Percentiles rank a stretch among this genome's conserved stretches.
Evolutionary conservation across 2,888 invertebrate genomes (phyloP).

Genomic region (Drosophila diplacantha): DNA sequence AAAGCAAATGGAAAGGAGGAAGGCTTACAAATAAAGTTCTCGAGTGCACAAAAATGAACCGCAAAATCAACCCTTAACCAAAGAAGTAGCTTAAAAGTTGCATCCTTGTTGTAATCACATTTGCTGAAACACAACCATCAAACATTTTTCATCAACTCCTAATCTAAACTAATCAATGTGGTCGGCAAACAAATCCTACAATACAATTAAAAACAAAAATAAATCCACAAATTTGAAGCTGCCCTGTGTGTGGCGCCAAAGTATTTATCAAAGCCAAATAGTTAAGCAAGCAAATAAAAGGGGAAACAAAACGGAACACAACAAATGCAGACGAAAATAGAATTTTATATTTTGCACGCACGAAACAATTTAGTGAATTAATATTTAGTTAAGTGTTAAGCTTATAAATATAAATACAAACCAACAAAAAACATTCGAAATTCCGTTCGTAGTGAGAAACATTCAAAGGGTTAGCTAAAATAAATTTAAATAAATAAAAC

Average conservation of each 20-base stretch:
- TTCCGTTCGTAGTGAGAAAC: slow-evolving; percentile 49
- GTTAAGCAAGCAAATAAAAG: slow-evolving; percentile 61
- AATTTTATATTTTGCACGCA: slow-evolving; percentile 33
- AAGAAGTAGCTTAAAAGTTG: slow-evolving; percentile 65
- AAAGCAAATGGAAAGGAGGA: slow-evolving; percentile 22
- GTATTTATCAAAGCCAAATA: slow-evolving; percentile 74
- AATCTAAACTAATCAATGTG: slow-evolving; percentile 49
- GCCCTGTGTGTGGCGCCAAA: slow-evolving; percentile 60
- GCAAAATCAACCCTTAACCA: slow-evolving; percentile 48
- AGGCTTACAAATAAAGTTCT: slow-evolving; percentile 38
- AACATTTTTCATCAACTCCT: slow-evolving; percentile 28
- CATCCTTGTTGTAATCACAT: slow-evolving; percentile 64
- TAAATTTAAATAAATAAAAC: not conserved
- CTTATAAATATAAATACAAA: slow-evolving; percentile 30
- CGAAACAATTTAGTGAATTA: slow-evolving; percentile 46
- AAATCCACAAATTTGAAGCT: slow-evolving; percentile 55
- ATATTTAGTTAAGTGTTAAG: slow-evolving; percentile 41
- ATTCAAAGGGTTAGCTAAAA: slow-evolving; percentile 17
- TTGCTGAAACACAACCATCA: slow-evolving; percentile 50
- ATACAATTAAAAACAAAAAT: slow-evolving; percentile 34
- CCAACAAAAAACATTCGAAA: slow-evolving; percentile 60
- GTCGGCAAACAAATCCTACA: slow-evolving; percentile 63
- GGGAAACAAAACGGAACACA: slow-evolving; percentile 6
- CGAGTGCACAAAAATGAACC: slow-evolving; percentile 53
- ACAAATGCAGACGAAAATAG: slow-evolving; percentile 22